These are phyloP conservation scores for Augiades crinisus DNA, from an alignment of 2,888 invertebrate species.

Conservation along the genomic window DNA sequence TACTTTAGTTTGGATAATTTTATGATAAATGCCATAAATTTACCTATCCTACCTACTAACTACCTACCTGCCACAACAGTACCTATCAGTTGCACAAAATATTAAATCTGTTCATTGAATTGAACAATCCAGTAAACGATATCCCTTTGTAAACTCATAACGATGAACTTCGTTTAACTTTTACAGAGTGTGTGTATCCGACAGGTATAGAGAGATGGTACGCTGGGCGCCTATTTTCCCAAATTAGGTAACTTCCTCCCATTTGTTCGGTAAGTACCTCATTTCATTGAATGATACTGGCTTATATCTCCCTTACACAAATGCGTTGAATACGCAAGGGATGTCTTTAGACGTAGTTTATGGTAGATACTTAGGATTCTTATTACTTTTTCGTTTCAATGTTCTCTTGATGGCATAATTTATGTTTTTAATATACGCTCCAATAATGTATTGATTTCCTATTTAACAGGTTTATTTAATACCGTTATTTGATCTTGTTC, in stretches of 20 bases:
- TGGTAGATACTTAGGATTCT: constrained; percentile 4
- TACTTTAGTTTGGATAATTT: too few species aligned
- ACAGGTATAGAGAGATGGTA: constrained; percentile 20
- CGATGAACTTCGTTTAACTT: constrained; percentile 21
- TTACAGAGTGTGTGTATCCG: constrained; percentile 13
- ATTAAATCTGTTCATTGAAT: not conserved
- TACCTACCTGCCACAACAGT: too few species aligned
- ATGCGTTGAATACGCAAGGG: constrained; percentile 23
- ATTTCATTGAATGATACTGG: constrained; percentile 26
- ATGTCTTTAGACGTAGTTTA: constrained; percentile 19
- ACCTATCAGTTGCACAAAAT: not conserved
- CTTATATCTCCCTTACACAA: constrained; percentile 22
- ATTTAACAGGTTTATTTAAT: too few species aligned
- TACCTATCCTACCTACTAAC: too few species aligned
- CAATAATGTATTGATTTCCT: too few species aligned
- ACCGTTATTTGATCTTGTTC: too few species aligned
- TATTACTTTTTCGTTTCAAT: constrained; percentile 13
- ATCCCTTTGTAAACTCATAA: constrained; percentile 11
- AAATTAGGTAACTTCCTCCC: constrained; percentile 24
- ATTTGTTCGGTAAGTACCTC: constrained; percentile 26
- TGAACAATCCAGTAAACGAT: not conserved
- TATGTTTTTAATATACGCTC: too few species aligned
- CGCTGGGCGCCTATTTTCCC: constrained; percentile 21
- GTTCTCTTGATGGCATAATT: constrained; percentile 1
- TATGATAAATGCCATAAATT: too few species aligned